Evolutionary conservation across 1,140 invertebrate genomes (phyloP).

Genomic region (Liolophura sinensis): DNA sequence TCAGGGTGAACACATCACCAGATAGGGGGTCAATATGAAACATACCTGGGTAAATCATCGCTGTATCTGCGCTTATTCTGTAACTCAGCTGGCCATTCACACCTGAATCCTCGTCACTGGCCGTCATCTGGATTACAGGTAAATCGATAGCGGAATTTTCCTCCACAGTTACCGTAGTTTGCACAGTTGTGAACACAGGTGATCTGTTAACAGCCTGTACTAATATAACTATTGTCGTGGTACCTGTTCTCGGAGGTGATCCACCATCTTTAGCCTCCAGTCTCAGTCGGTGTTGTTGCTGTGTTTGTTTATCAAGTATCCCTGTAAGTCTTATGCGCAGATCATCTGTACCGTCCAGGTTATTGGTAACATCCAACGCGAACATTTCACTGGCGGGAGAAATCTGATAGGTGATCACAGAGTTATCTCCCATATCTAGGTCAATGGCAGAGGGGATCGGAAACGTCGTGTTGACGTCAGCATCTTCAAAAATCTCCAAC

Average conservation of each 20-base stretch:
- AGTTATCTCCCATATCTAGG: constrained; percentile 67
- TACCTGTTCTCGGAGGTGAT: constrained; percentile 84
- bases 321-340: constrained; percentile 35
- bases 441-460: no score
- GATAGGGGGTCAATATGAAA: constrained; percentile 34
- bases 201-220: constrained; percentile 97
- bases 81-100: constrained; percentile 90
- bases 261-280: constrained; percentile 85
- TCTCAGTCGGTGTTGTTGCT: neutral
- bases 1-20: constrained; percentile 31
- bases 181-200: constrained; percentile 70
- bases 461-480: no score
- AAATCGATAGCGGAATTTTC: constrained; percentile 82
- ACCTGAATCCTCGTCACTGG: constrained; percentile 85
- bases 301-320: constrained; percentile 34
- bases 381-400: constrained; percentile 28
- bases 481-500: no score
- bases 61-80: constrained; percentile 62
- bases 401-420: constrained; percentile 38
- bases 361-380: constrained; percentile 31
- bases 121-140: constrained; percentile 72
- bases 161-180: constrained; percentile 74
- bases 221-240: constrained; percentile 82
- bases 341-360: constrained; percentile 39
- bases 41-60: constrained; percentile 32